phyloP scores from a whole-genome alignment of 2,888 invertebrate species.

The Corbicula japonica region DNA sequence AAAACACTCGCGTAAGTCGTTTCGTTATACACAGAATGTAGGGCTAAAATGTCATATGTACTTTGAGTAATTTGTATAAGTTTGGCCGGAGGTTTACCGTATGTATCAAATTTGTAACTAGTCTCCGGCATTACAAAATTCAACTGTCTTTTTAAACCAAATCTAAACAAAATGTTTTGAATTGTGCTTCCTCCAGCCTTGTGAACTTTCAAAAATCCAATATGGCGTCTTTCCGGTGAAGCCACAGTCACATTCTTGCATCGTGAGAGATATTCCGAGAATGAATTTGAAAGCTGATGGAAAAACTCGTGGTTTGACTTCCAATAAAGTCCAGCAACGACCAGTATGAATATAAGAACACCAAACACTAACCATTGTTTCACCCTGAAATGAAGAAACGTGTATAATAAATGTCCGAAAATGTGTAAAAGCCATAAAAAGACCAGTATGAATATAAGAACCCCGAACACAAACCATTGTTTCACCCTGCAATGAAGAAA shows the following conservation, averaged over 20 bases:
- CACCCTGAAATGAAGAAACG: conserved; percentile 21
- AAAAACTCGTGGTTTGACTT: conserved; percentile 16
- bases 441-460: background rate
- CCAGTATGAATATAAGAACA: conserved; percentile 6
- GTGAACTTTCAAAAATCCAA: conserved; percentile 74
- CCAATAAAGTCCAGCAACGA: conserved; percentile 6
- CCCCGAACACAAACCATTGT: background rate
- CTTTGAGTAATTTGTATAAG: conserved; percentile 43
- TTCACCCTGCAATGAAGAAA: background rate
- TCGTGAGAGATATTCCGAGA: conserved; percentile 12
- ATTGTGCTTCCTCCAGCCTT: conserved; percentile 73
- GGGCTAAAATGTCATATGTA: conserved; percentile 51
- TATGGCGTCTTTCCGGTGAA: conserved; percentile 62
- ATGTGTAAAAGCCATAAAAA: background rate
- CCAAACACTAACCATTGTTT: conserved; percentile 10
- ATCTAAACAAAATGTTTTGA: conserved; percentile 74
- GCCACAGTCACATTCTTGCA: conserved; percentile 7
- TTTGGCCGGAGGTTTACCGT: conserved; percentile 2
- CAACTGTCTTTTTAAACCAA: conserved; percentile 63
- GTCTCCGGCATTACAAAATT: conserved; percentile 64
- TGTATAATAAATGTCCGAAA: background rate
- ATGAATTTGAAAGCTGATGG: conserved; percentile 16
- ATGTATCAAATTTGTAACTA: conserved; percentile 36
- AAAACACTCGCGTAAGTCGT: conserved; percentile 31
- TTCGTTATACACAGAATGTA: conserved; percentile 60